phyloP scores from a whole-genome alignment of 2,113 vertebrate species.

The Pangasianodon gigas region DNA sequence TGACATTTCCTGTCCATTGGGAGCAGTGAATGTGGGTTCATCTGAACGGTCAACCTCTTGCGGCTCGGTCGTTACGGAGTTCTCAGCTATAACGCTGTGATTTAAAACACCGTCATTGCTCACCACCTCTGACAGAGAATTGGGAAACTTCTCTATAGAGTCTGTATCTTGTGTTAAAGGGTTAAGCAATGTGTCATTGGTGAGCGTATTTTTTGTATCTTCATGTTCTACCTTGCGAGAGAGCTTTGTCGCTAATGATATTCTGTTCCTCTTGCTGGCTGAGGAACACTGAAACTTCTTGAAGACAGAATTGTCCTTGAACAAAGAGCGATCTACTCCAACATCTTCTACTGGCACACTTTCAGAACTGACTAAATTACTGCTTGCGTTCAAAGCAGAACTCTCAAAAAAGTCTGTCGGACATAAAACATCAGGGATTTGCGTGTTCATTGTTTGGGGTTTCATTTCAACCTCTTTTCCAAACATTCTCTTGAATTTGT shows the following conservation, averaged over 20 bases:
- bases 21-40: conserved; percentile 17
- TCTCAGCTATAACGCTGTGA: background rate
- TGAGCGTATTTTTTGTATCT: background rate
- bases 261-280: conserved; percentile 51
- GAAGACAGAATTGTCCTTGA: conserved; percentile 46
- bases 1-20: conserved; percentile 16
- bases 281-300: background rate
- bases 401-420: background rate
- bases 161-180: conserved; percentile 11
- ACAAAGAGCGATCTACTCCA: background rate
- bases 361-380: background rate
- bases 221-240: conserved; percentile 58
- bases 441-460: conserved; percentile 3
- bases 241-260: conserved; percentile 84
- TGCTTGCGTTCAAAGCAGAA: background rate
- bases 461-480: conserved; percentile 62
- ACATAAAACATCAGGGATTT: background rate
- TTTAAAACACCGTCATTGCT: background rate
- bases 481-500: conserved; percentile 85
- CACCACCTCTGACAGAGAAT: background rate
- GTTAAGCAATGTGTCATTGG: background rate
- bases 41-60: background rate
- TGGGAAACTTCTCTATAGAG: background rate
- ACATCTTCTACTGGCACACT: background rate
- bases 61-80: background rate